phyloP scores from a whole-genome alignment of 2,888 invertebrate genomes.

The Geophilus truncorum region DNA sequence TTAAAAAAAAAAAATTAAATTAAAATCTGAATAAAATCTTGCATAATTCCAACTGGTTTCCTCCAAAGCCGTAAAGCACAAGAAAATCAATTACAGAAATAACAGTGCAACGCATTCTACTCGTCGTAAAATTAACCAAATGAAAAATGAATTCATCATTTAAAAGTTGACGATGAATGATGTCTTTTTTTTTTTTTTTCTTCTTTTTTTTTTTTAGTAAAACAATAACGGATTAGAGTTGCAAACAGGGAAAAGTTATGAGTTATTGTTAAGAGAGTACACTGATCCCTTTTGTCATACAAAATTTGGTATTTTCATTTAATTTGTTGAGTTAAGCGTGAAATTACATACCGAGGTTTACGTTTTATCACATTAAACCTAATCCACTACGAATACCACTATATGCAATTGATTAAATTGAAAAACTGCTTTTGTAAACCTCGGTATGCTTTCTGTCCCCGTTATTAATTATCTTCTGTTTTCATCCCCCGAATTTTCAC shows the following conservation, averaged over 20 bases:
- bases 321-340: no score
- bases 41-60: neutral
- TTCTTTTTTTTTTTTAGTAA: no score
- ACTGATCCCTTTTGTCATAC: no score
- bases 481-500: neutral
- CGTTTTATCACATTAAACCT: neutral
- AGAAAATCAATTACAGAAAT: neutral
- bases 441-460: neutral
- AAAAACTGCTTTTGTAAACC: neutral
- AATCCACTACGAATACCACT: neutral
- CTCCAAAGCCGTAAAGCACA: neutral
- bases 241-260: neutral
- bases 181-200: neutral
- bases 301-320: no score
- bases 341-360: neutral
- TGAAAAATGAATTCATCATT: neutral
- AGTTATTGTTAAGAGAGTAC: no score
- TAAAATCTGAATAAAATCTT: neutral
- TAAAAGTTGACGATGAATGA: neutral
- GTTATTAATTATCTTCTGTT: neutral
- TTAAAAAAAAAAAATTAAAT: no score
- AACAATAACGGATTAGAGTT: neutral
- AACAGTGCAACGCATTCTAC: neutral
- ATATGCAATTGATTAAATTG: neutral
- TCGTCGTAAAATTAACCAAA: neutral